Evolutionary conservation across 2,888 invertebrate species (phyloP), one percentile per base, ranked within the genome.

Genomic region (Spilarctia lutea): DNA sequence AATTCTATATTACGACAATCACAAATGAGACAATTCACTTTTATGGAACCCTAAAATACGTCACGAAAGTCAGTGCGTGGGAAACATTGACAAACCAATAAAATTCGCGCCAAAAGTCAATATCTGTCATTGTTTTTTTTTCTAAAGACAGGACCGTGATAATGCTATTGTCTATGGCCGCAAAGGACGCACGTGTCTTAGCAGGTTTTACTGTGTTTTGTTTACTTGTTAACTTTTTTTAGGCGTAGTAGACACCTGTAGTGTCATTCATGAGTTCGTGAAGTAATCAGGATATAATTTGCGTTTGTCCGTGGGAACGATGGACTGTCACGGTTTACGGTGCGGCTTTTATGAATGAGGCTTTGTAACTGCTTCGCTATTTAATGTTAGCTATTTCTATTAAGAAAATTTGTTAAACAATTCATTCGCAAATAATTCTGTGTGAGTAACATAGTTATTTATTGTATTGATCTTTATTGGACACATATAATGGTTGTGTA

Each of bases 121-220:
- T 86, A 85, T 88, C 83, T 86, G 81, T 78, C 60, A 83, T 81
- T 87, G 81, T 68, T 83, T 88, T 90, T 91, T 91, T 87, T 83
- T n/a, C 33, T 30, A 83, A 83, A 83, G 83, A 83, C 79, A 79
- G 75, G 72, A 81, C 80, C 81, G 86, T 84, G 87, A 89, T 92
- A 88, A 88, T 86, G 87, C 88, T 83, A 92, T 95, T 95, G 95
- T 95, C 89, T 94, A 89, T 91, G 89, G 89, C 94, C 95, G 93
- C 94, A 94, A 93, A 91, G 89, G 90, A 93, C 94, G 94, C 89
- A 88, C 89, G 89, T 95, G 95, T 94, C 94, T 91, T 82, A 88
- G 90, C 90, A 90, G 91, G 93, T 91, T 93, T 91, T 89, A 91
- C 90, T 86, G 84, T 88, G 86, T 90, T 91, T 90, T 92, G 91